Evolutionary conservation across 1,140 invertebrate species (phyloP).

Genomic region (Brachionus koreanus): DNA sequence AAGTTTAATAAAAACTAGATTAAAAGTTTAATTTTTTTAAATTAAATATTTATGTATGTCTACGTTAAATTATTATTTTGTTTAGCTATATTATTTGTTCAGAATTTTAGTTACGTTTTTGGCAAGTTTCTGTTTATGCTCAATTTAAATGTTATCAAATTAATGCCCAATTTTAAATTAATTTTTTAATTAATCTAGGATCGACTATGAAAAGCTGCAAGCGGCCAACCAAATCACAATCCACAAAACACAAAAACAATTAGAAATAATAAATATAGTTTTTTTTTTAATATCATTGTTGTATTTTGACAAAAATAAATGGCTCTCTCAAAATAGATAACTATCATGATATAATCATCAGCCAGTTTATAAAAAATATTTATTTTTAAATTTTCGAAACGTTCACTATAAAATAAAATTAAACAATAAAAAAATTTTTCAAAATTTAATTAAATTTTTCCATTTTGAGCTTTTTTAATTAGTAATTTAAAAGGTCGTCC

Average conservation of each 20-base stretch:
- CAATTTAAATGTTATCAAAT: neutral
- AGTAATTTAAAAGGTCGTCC: neutral
- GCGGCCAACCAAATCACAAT: neutral
- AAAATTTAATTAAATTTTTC: neutral
- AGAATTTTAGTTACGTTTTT: neutral
- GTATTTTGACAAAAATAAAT: conserved; percentile 9
- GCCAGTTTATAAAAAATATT: neutral
- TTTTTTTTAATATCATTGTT: neutral
- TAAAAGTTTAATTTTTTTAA: neutral
- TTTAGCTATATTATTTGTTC: neutral
- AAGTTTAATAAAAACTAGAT: neutral
- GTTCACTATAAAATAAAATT: neutral
- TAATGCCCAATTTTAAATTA: neutral
- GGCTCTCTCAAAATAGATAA: neutral
- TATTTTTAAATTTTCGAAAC: neutral
- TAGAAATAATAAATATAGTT: neutral
- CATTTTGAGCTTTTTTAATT: neutral
- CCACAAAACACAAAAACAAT: neutral
- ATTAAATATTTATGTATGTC: neutral
- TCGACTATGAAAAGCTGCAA: conserved; percentile 5
- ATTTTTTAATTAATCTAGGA: conserved; percentile 15
- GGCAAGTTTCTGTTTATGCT: neutral
- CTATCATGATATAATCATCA: neutral
- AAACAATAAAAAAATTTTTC: neutral
- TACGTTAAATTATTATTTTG: neutral